A percentile compares a stretch with the other conserved stretches of the same genome.
These are phyloP conservation scores for Enteromius anoplus DNA, from an alignment of 2,797 vertebrate genomes.

Conservation along the genomic window DNA sequence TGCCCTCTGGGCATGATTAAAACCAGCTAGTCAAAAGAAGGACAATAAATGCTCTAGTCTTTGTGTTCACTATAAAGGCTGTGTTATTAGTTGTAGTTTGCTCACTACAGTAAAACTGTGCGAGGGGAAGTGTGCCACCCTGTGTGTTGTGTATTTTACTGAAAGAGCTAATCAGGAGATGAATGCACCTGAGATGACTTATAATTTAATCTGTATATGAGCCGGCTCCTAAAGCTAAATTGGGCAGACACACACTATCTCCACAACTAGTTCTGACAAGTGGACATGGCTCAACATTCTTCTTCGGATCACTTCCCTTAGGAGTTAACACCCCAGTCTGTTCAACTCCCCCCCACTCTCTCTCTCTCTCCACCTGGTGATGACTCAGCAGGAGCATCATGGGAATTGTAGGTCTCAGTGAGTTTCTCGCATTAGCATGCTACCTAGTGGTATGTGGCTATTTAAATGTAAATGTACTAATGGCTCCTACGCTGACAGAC, in stretches of 20 bases:
- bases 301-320: conserved; percentile 33
- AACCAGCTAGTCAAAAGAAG: neutral
- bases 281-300: conserved; percentile 45
- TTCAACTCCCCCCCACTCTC: neutral
- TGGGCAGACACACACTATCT: neutral
- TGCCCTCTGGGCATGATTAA: neutral
- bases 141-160: neutral
- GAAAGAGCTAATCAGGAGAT: neutral
- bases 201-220: neutral
- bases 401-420: conserved; percentile 25
- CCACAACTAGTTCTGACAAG: conserved; percentile 53
- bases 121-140: neutral
- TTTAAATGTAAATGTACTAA: conserved; percentile 8
- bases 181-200: neutral
- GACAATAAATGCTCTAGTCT: neutral
- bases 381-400: conserved; percentile 22
- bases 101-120: neutral
- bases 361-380: conserved; percentile 9
- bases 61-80: neutral
- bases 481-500: neutral
- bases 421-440: neutral
- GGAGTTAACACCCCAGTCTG: conserved; percentile 37
- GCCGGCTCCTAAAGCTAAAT: neutral
- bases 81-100: neutral
- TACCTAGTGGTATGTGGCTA: neutral